Percentiles rank a stretch among this genome's conserved stretches.
phyloP scores from a whole-genome alignment of 2,888 invertebrate species.

The Thera obeliscata region DNA sequence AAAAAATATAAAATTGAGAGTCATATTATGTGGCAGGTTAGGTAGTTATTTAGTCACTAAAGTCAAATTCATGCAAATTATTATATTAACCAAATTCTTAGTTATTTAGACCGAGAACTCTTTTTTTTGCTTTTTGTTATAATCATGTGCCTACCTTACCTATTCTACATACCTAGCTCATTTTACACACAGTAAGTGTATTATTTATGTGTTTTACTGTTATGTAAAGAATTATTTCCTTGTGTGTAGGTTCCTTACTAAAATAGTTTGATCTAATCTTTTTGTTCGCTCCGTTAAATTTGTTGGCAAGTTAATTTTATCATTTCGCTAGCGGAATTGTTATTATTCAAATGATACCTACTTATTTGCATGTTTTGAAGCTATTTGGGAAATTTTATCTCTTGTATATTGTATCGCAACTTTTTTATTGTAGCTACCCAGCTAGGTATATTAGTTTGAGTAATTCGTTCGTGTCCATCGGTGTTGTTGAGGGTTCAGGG shows the following conservation, averaged over 20 bases:
- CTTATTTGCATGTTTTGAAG: slow-evolving; percentile 24
- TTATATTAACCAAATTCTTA: too few relatives aligned
- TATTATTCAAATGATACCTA: background rate
- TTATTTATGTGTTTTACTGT: too few relatives aligned
- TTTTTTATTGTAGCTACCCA: background rate
- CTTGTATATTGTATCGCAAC: background rate
- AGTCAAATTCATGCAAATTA: too few relatives aligned
- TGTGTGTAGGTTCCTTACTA: background rate
- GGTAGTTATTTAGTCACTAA: too few relatives aligned
- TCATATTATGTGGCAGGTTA: background rate
- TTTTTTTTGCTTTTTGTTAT: too few relatives aligned
- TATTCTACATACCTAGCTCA: background rate
- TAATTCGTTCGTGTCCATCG: too few relatives aligned
- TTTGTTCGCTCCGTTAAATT: background rate
- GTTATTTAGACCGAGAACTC: too few relatives aligned
- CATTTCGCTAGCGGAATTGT: background rate
- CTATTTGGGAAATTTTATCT: slow-evolving; percentile 8
- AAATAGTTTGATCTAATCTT: slow-evolving; percentile 1
- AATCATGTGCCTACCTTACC: too few relatives aligned
- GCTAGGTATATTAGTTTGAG: background rate
- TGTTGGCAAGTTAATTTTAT: background rate
- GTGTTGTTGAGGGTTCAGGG: too few relatives aligned
- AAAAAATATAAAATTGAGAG: background rate
- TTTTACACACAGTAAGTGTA: background rate
- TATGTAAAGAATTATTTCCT: background rate